Evolutionary conservation across 2,113 vertebrate species (phyloP).

Genomic region (Gulo gulo): DNA sequence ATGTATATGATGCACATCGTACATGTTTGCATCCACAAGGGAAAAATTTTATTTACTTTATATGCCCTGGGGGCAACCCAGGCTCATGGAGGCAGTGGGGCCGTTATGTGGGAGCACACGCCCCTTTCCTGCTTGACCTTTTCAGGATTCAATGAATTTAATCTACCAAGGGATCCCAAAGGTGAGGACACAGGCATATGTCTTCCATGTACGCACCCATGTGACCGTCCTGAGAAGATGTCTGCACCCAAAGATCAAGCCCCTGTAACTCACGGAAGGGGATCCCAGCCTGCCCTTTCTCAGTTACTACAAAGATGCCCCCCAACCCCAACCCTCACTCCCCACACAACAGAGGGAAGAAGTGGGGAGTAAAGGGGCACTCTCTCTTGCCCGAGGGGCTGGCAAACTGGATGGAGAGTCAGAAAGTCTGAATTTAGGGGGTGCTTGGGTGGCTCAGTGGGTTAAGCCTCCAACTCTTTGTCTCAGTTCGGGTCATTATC

Average conservation of each 20-base stretch:
- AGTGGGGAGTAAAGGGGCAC: too few species aligned
- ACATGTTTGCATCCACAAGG: not conserved
- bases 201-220: not conserved
- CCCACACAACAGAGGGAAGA: not conserved
- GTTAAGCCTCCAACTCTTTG: not conserved
- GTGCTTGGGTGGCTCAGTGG: not conserved
- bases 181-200: not conserved
- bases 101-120: not conserved
- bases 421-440: not conserved
- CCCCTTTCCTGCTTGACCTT: not conserved
- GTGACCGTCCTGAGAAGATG: not conserved
- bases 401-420: not conserved
- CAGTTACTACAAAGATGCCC: not conserved
- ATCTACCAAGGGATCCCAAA: not conserved
- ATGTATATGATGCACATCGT: not conserved
- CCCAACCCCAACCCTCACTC: rapidly evolving
- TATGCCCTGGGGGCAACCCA: too few species aligned
- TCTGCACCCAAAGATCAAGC: not conserved
- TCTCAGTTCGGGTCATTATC: not conserved
- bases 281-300: not conserved
- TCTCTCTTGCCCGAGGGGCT: not conserved
- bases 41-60: not conserved
- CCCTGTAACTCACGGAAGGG: not conserved
- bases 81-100: not conserved
- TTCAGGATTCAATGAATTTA: not conserved